A percentile compares a stretch with the other conserved stretches of the same genome.
These are phyloP conservation scores for Drosophila acutilabella DNA, from an alignment of 2,888 invertebrate species.

Conservation along the genomic window DNA sequence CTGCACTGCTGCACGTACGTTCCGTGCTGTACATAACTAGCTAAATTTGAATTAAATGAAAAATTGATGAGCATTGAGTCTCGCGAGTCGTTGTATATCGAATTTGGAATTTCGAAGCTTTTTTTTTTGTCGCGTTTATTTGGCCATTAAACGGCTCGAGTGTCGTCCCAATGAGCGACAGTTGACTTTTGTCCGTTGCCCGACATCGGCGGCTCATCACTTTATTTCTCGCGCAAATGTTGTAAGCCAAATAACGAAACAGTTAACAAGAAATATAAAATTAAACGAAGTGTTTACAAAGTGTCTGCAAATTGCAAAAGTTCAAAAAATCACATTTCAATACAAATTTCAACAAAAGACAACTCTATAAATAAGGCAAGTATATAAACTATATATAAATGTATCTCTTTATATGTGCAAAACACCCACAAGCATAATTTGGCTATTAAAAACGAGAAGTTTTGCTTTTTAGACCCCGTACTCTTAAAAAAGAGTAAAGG, in stretches of 20 bases:
- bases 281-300: constrained; percentile 15
- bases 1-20: constrained; percentile 19
- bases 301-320: constrained; percentile 36
- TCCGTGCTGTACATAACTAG: constrained; percentile 38
- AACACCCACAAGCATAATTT: constrained; percentile 36
- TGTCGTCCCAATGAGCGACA: constrained; percentile 62
- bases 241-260: constrained; percentile 28
- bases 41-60: constrained; percentile 80
- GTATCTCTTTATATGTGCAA: constrained; percentile 2
- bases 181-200: constrained; percentile 76
- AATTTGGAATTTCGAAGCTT: constrained; percentile 21
- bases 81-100: constrained; percentile 26
- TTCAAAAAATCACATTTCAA: neutral
- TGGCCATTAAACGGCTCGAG: constrained; percentile 72
- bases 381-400: neutral
- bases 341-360: constrained; percentile 21
- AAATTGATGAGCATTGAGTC: constrained; percentile 69
- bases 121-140: constrained; percentile 56
- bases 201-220: constrained; percentile 64
- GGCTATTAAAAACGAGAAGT: constrained; percentile 29
- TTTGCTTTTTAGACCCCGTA: no score
- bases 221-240: constrained; percentile 45
- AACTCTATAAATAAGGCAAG: constrained; percentile 45
- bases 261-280: neutral
- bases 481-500: no score